Evolutionary conservation across 30 jellyfish, hydroid and myxozoan genomes (phyloP), one percentile per base, ranked within the genome.

Genomic region (Aurelia sp.): DNA sequence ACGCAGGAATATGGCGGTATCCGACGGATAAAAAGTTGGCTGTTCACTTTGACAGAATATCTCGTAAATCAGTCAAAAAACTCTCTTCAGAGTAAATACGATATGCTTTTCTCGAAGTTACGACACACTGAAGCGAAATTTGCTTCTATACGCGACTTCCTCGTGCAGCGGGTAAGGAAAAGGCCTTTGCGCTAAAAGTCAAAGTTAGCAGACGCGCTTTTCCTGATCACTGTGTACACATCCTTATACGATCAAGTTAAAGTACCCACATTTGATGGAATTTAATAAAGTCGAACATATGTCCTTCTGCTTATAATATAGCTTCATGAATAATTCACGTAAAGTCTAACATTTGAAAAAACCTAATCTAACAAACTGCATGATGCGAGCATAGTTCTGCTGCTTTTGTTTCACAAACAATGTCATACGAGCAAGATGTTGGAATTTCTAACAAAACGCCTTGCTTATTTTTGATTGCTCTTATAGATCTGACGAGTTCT

Each of bases 301-400:
- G 93, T 71, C 93, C 93, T 84, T 84, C 93, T 84, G 93, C 93
- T 73, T 84, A 76, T 84, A 71, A 84, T 84, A 73, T 31, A 73
- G 74, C 68, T 27, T 23, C 76, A 84, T 84, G 72, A 84, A 84
- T 84, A 50, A 84, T 84, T 84, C 52, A 84, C 7, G 93, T 64
- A 71, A 84, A 84, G 93, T 84, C 93, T 50, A 73, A 71, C 81
- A 84, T 84, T 84, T 84, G 80, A 65, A 84, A 77, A 84, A 84
- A 84, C 93, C 78, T 84, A 84, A 84, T 84, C 93, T 84, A 84
- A 52, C 86, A 71, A 84, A 62, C 93, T 84, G 87, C 87, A 57
- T 84, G 93, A 76, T 70, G 87, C 87, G 67, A 47, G 75, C 81
- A 35, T 35, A 84, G 81, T 84, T 84, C 64, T 53, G 70, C 31